Evolutionary conservation across 2,797 vertebrate species (phyloP).

Genomic region (Anableps anableps): DNA sequence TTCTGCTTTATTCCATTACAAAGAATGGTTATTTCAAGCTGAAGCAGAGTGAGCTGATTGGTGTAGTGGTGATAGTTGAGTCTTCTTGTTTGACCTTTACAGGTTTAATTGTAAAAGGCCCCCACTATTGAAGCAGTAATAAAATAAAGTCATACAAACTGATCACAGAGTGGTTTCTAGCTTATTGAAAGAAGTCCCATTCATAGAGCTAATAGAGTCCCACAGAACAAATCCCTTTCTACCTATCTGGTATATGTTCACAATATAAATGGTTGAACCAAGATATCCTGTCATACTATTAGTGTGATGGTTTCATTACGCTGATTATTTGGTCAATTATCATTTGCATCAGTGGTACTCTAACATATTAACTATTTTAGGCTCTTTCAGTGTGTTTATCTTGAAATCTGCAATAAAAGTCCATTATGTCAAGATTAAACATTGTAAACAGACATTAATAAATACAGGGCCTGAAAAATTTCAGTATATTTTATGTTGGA

Average conservation of each 20-base stretch:
- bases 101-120: not conserved
- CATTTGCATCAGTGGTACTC: not conserved
- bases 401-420: not conserved
- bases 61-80: not conserved
- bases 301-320: not conserved
- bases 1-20: not conserved
- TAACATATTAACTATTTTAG: not conserved
- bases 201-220: not conserved
- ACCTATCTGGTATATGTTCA: not conserved
- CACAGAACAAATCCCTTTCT: not conserved
- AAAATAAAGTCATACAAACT: slow-evolving; percentile 4
- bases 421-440: not conserved
- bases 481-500: not conserved
- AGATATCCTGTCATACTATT: not conserved
- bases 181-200: not conserved
- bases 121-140: not conserved
- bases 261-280: not conserved
- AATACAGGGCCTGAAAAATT: not conserved
- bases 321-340: not conserved
- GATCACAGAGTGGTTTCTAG: not conserved
- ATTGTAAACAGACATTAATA: not conserved
- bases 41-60: not conserved
- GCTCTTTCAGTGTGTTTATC: not conserved
- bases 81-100: not conserved
- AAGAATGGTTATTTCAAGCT: not conserved